Percentiles rank a stretch among this genome's conserved stretches.
These are phyloP conservation scores for Otolemur crassicaudatus DNA, from an alignment of 2,797 vertebrate species.

Conservation along the genomic window DNA sequence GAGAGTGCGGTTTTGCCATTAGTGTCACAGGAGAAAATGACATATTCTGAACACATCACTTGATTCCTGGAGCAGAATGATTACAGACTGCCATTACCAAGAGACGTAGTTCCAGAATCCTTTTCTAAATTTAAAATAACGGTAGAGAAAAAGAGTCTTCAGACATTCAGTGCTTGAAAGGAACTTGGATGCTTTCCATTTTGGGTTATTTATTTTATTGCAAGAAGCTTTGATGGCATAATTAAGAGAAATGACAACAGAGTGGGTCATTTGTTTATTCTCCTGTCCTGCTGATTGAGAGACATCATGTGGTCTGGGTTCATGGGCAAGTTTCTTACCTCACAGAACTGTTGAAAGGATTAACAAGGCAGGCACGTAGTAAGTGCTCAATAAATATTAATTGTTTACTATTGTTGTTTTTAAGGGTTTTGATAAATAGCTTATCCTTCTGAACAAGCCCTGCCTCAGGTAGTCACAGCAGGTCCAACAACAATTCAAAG, in stretches of 20 bases:
- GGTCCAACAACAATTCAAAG: background rate
- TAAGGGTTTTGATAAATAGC: background rate
- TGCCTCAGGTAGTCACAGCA: background rate
- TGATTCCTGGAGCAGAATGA: conserved; percentile 75
- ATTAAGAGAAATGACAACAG: background rate
- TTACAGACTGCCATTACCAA: conserved; percentile 69
- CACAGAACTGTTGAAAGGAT: background rate
- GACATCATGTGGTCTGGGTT: background rate
- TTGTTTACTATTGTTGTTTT: background rate
- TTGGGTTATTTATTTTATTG: background rate
- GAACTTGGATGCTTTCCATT: conserved; percentile 15
- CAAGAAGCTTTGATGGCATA: background rate
- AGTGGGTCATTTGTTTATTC: background rate
- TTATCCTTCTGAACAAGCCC: background rate
- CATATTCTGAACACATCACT: conserved; percentile 66
- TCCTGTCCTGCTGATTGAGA: background rate
- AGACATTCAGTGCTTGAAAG: conserved; percentile 31
- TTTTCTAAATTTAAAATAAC: conserved; percentile 73
- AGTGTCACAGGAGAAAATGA: conserved; percentile 75
- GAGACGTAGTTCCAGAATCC: conserved; percentile 55
- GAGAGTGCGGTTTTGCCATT: conserved; percentile 66
- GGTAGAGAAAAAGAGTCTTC: background rate
- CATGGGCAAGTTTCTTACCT: background rate
- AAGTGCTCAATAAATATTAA: background rate
- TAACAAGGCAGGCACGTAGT: background rate